Conservation (phyloP, 2,113 vertebrate genomes). For the Hippocampus zosterae region DNA sequence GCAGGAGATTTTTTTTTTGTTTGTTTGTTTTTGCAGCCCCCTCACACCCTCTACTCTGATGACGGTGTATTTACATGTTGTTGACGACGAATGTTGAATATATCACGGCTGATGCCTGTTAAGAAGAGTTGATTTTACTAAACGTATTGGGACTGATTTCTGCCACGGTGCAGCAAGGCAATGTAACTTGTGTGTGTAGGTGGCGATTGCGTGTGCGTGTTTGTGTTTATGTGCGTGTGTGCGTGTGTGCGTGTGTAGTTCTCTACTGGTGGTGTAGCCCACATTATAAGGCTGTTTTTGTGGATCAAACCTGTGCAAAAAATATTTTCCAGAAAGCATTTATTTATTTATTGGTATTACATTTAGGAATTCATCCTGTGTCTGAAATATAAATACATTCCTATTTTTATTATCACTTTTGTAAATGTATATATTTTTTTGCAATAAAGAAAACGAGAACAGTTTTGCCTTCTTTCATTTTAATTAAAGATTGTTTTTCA, state of each 20-base stretch:
- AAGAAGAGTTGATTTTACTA: constrained; percentile 41
- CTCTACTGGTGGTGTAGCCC: constrained; percentile 53
- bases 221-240: constrained; percentile 30
- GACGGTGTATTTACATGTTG: constrained; percentile 62
- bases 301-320: constrained; percentile 76
- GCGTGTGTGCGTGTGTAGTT: constrained; percentile 8
- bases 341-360: constrained; percentile 99
- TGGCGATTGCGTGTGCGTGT: background rate
- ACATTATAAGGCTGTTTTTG: constrained; percentile 59
- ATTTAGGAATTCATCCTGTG: constrained; percentile 88
- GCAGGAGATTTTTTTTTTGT: constrained; percentile 72
- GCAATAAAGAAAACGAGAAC: constrained; percentile 85
- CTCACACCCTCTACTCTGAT: constrained; percentile 72
- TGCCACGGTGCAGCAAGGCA: constrained; percentile 53
- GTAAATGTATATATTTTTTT: constrained; percentile 97
- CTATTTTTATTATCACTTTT: constrained; percentile 89
- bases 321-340: constrained; percentile 81
- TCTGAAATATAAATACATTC: constrained; percentile 92
- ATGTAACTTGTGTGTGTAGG: background rate
- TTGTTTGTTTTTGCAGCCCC: constrained; percentile 28
- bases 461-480: background rate
- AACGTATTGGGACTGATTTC: constrained; percentile 79
- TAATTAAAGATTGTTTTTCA: background rate
- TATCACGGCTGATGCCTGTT: constrained; percentile 42
- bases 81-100: constrained; percentile 90